Evolutionary conservation across 1,140 invertebrate species (phyloP).

Genomic region (Formica selysi): DNA sequence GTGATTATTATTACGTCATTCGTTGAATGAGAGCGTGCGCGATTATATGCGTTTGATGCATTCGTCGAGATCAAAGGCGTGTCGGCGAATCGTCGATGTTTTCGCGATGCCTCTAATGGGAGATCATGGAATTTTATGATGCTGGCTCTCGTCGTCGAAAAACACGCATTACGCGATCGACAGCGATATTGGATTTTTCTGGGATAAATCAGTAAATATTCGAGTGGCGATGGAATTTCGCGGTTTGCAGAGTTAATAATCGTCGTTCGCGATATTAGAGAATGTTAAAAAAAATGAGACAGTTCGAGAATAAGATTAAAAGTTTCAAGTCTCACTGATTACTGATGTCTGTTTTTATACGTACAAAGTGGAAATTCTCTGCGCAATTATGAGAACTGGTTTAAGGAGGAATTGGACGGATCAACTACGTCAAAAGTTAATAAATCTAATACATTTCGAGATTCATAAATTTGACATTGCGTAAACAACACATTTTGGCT

Average conservation of each 20-base stretch:
- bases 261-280: background rate
- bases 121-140: constrained; percentile 48
- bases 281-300: background rate
- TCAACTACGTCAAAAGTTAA: too few species aligned
- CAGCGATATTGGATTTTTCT: constrained; percentile 20
- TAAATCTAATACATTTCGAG: too few species aligned
- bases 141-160: background rate
- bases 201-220: constrained; percentile 6
- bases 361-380: background rate
- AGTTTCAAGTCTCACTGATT: background rate
- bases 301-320: background rate
- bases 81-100: constrained; percentile 6
- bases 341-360: background rate
- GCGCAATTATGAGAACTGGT: background rate
- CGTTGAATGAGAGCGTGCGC: background rate
- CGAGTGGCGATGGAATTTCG: background rate
- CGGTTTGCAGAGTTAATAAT: constrained; percentile 5
- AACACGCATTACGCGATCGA: constrained; percentile 18
- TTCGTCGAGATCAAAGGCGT: constrained; percentile 44
- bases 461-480: too few species aligned
- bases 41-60: constrained; percentile 13
- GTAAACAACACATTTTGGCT: too few species aligned
- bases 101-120: constrained; percentile 15
- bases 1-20: constrained; percentile 59
- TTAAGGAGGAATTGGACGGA: background rate